Conservation (phyloP, 2,113 vertebrate genomes). For the Sinocyclocheilus rhinocerous region DNA sequence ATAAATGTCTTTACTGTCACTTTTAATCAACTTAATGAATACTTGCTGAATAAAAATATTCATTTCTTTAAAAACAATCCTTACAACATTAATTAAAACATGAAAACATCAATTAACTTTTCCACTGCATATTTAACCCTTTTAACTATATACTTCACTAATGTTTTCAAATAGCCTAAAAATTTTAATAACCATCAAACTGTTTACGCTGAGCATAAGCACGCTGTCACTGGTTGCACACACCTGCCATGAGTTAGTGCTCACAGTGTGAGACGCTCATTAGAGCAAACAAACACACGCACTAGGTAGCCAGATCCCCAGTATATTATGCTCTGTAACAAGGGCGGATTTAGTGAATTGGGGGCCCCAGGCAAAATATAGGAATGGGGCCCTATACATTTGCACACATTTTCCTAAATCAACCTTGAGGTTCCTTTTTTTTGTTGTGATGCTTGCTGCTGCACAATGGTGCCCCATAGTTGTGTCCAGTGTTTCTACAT, state of each 20-base stretch:
- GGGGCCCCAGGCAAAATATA: too few relatives aligned
- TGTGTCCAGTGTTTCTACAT: too few relatives aligned
- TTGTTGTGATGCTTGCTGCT: too few relatives aligned
- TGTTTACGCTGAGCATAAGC: conserved; percentile 6
- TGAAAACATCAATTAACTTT: not conserved
- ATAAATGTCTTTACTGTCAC: not conserved
- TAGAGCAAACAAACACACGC: conserved; percentile 2
- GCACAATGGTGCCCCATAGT: too few relatives aligned
- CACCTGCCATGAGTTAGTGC: conserved; percentile 31
- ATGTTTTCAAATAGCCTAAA: not conserved
- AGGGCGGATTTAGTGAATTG: too few relatives aligned
- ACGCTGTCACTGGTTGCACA: not conserved
- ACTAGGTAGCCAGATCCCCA: conserved; percentile 18
- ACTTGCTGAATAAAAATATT: not conserved
- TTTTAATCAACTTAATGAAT: not conserved
- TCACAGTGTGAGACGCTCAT: conserved; percentile 11
- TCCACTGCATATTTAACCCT: not conserved
- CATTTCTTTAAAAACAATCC: not conserved
- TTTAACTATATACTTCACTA: not conserved
- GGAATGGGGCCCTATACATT: too few relatives aligned
- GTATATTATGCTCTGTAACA: conserved; percentile 3
- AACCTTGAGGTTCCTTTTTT: too few relatives aligned
- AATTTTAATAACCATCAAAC: not conserved
- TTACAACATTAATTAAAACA: not conserved
- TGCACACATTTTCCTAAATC: too few relatives aligned